Percentiles rank a stretch among this genome's conserved stretches.
These are phyloP conservation scores for Spicauda simplicius DNA, from an alignment of 2,888 invertebrate genomes.

Conservation along the genomic window DNA sequence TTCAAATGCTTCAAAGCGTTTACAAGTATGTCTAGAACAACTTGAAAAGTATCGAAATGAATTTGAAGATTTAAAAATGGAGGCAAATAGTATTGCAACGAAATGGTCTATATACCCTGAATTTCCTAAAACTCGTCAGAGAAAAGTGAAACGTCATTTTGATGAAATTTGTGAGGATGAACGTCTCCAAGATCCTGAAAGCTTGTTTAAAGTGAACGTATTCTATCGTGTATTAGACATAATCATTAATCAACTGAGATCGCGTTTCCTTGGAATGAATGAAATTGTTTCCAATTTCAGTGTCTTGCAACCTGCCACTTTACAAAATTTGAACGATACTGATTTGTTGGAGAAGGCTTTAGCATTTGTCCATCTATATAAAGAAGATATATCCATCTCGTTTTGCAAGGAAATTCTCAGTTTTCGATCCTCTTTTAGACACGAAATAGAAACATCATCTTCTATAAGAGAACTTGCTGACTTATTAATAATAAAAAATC, in stretches of 20 bases:
- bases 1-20: slow-evolving; percentile 41
- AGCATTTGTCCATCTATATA: slow-evolving; percentile 37
- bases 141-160: slow-evolving; percentile 44
- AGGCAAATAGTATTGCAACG: slow-evolving; percentile 40
- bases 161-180: slow-evolving; percentile 44
- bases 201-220: too few species aligned
- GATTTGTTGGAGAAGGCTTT: slow-evolving; percentile 32
- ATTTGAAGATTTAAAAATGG: slow-evolving; percentile 44
- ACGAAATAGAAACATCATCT: slow-evolving; percentile 22
- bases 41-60: too few species aligned
- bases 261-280: too few species aligned
- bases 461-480: slow-evolving; percentile 30
- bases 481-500: slow-evolving; percentile 28
- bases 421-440: slow-evolving; percentile 1
- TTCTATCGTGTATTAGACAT: slow-evolving; percentile 44
- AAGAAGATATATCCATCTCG: slow-evolving; percentile 35
- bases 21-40: slow-evolving; percentile 18
- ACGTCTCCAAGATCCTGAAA: slow-evolving; percentile 43
- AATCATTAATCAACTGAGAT: too few species aligned
- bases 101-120: slow-evolving; percentile 35
- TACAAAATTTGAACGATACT: slow-evolving; percentile 38
- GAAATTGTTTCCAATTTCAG: slow-evolving; percentile 39
- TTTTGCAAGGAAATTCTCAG: too few species aligned
- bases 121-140: slow-evolving; percentile 41
- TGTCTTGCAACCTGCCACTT: slow-evolving; percentile 41